Evolutionary conservation across 2,888 invertebrate species (phyloP).

Genomic region (Luffia ferchaultella): DNA sequence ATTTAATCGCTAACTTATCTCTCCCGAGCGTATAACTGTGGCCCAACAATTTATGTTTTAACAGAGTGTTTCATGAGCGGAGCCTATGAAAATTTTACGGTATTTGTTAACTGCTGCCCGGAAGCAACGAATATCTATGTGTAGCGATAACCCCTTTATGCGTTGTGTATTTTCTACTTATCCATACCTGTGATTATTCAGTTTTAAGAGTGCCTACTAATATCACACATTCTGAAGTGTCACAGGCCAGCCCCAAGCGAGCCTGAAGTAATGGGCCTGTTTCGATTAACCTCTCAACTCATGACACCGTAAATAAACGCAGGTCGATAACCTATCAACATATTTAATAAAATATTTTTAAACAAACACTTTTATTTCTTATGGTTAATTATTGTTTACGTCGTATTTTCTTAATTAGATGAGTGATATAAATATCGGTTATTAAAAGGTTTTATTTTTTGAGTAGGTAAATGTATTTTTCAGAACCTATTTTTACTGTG

Average conservation of each 20-base stretch:
- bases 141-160: too few species aligned
- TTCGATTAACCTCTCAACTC: not conserved
- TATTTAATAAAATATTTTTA: not conserved
- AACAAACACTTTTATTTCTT: not conserved
- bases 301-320: not conserved
- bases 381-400: not conserved
- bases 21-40: conserved; percentile 28
- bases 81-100: conserved; percentile 40
- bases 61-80: conserved; percentile 24
- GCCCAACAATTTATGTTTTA: conserved; percentile 32
- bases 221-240: too few species aligned
- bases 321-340: not conserved
- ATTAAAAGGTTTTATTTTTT: not conserved
- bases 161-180: too few species aligned
- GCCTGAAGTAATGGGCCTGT: not conserved
- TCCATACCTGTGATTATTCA: too few species aligned
- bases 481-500: too few species aligned
- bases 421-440: not conserved
- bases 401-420: not conserved
- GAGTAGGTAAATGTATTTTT: not conserved
- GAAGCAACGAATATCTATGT: too few species aligned
- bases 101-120: conserved; percentile 26
- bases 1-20: too few species aligned
- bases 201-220: too few species aligned
- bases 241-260: too few species aligned